Base-by-base conservation (phyloP, 2,888 invertebrate genomes). In the Netelia inedita region DNA sequence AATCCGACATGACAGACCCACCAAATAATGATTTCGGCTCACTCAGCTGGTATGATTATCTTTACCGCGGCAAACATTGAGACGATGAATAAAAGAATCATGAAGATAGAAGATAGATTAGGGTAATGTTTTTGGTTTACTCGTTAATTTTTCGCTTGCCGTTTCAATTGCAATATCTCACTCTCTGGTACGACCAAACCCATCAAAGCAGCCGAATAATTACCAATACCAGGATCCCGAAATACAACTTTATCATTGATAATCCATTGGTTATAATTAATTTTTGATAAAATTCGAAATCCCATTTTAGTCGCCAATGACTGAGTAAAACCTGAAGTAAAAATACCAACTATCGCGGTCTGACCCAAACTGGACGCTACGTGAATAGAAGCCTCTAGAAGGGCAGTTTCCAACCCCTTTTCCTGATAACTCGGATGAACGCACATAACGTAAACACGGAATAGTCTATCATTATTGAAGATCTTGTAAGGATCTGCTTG, bases 181-280 rank as follows among this genome's bases (percentile, higher is more conserved):
- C 86, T 68, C 2, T 57, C 46, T 0, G 87, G 69, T 35, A 89
- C 74, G 6, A 28, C 8, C 82, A 88, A 87, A 0, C 88, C 90
- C 93, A 93, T 92, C 14, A 91, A 89, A 8, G 91, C 90, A n/a
- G 88, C 92, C 0, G 94, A 94, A 87, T 94, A 94, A 90, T 95
- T 95, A 5, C 94, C 95, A 53, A 93, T 92, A 9, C 95, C 95
- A 0, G 95, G 94, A 89, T 95, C 94, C 35, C 93, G 94, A 87
- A 95, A 95, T 3, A 95, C 91, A n/a, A 94, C 87, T 66, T 92
- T 90, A 14, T 93, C 92, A 11, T 93, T 87, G 69, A 94, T 91
- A 6, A 92, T 74, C 94, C 94, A 95, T 3, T 92, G 92, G 1
- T 92, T 92, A 86, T 95, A 95, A 46, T 91, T 90, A 10, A 94